Evolutionary conservation across 2,113 vertebrate genomes (phyloP).

Genomic region (Tachysurus fulvidraco): DNA sequence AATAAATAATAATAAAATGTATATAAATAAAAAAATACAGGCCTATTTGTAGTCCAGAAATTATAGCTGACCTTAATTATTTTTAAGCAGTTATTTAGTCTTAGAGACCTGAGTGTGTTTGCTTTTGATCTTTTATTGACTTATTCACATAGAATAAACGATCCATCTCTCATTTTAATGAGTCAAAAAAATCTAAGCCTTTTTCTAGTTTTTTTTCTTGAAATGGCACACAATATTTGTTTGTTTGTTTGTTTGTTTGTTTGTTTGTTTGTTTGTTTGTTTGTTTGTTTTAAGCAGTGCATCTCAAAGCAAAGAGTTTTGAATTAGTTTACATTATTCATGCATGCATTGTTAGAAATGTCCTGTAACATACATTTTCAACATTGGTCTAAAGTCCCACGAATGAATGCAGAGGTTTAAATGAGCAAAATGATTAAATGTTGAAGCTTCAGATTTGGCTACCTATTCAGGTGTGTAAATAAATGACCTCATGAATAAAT

Average conservation of each 20-base stretch:
- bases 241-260: no score
- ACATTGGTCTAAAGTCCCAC: neutral
- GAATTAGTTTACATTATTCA: neutral
- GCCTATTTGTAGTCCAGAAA: neutral
- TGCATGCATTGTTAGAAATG: neutral
- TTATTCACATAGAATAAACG: neutral
- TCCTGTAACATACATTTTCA: neutral
- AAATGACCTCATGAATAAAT: neutral
- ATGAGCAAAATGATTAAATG: neutral
- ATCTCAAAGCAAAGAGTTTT: neutral
- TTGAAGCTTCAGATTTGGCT: neutral
- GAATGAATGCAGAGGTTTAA: neutral
- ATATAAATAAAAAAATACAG: neutral
- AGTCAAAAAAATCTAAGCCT: no score
- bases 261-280: no score
- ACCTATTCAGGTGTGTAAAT: neutral
- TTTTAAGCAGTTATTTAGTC: neutral
- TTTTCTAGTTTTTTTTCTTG: neutral
- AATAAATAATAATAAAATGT: no score
- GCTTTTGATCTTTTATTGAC: neutral
- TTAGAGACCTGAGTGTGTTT: neutral
- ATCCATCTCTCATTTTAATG: neutral
- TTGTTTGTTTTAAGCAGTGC: no score
- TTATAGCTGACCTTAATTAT: neutral
- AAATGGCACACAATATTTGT: neutral